These are phyloP conservation scores for Ceriagrion tenellum DNA, from an alignment of 2,888 invertebrate species.

Conservation along the genomic window DNA sequence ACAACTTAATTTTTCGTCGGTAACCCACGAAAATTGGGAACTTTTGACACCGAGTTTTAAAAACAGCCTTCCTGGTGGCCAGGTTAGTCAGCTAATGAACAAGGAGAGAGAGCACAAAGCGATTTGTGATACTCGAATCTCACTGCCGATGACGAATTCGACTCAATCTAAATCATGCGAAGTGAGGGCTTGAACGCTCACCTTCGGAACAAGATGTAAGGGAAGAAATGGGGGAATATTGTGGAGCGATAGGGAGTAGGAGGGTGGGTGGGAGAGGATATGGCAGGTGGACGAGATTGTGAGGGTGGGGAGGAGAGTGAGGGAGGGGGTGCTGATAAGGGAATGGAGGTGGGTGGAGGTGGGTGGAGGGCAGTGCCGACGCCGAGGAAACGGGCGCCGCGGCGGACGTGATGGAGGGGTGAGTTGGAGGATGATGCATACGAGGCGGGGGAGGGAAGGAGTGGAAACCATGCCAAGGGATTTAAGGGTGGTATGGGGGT, in stretches of 20 bases:
- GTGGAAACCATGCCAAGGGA: not conserved
- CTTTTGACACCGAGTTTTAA: not conserved
- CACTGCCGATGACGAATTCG: not conserved
- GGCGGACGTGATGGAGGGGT: conserved; percentile 46
- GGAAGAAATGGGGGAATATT: not conserved
- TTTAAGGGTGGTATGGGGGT: not conserved
- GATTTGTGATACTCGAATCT: not conserved
- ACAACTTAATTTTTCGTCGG: too few species aligned
- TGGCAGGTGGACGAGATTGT: not conserved
- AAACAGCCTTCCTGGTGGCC: not conserved
- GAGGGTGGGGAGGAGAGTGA: not conserved
- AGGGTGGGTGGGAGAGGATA: too few species aligned
- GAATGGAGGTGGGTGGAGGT: not conserved
- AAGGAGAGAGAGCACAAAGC: not conserved
- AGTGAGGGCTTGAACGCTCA: not conserved
- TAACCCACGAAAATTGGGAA: too few species aligned
- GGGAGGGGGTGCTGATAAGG: not conserved
- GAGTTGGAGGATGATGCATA: conserved; percentile 32
- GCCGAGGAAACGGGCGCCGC: conserved; percentile 9
- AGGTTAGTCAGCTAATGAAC: not conserved
- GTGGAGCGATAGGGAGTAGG: not conserved
- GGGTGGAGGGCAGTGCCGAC: not conserved
- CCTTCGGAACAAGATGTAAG: not conserved
- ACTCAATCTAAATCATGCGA: not conserved
- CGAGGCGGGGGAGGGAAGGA: too few species aligned